Conservation (phyloP, 2,113 vertebrate genomes). For the Phainopepla nitens region DNA sequence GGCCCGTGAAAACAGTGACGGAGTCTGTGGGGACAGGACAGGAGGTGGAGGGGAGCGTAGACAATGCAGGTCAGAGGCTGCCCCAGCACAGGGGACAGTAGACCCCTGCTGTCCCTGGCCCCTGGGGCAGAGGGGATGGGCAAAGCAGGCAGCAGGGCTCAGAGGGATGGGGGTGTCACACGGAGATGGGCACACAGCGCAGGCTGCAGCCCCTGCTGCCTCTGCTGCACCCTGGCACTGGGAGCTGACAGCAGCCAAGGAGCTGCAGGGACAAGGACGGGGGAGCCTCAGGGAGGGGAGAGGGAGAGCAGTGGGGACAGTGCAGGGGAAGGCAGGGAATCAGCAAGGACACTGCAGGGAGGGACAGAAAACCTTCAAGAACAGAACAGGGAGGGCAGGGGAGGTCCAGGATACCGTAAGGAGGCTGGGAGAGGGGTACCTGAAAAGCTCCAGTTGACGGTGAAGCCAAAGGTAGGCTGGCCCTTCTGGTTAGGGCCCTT, state of each 20-base stretch:
- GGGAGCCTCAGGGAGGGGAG: neutral
- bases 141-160: neutral
- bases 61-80: fast-evolving
- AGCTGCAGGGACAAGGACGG: neutral
- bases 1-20: neutral
- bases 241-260: neutral
- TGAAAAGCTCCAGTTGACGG: neutral
- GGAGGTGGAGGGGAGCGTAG: fast-evolving
- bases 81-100: neutral
- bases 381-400: neutral
- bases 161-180: fast-evolving
- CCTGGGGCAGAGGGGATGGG: neutral
- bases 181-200: fast-evolving
- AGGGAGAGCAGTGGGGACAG: neutral
- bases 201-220: neutral
- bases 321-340: neutral
- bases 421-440: neutral
- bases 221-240: neutral
- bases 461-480: neutral
- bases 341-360: neutral
- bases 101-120: fast-evolving
- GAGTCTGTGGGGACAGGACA: neutral
- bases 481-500: fast-evolving
- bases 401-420: neutral
- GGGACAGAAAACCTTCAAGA: neutral